These are phyloP conservation scores for Erinaceus europaeus DNA, from an alignment of 2,113 vertebrate genomes.

Conservation along the genomic window DNA sequence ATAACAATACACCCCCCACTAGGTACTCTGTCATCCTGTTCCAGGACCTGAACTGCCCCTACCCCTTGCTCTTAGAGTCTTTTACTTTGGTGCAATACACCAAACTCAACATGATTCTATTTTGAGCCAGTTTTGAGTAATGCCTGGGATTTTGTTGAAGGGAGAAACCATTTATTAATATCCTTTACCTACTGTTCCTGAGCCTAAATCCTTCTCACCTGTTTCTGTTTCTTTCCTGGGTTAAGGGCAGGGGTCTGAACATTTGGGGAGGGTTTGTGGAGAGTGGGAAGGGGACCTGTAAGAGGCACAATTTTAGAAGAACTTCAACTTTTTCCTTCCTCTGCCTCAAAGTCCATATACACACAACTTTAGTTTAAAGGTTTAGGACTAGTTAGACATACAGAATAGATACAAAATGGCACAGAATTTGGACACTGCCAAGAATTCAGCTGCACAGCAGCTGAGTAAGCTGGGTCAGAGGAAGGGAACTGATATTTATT, in stretches of 20 bases:
- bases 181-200: neutral
- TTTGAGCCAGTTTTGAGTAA: neutral
- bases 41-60: too few species aligned
- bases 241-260: neutral
- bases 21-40: too few species aligned
- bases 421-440: neutral
- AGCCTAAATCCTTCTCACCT: neutral
- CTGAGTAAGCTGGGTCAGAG: neutral
- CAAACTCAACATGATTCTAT: neutral
- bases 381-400: neutral
- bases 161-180: neutral
- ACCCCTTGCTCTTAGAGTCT: too few species aligned
- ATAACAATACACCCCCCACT: too few species aligned
- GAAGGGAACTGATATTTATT: neutral
- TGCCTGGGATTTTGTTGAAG: neutral
- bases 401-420: too few species aligned
- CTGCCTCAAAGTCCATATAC: neutral
- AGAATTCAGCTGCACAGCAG: neutral
- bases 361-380: neutral
- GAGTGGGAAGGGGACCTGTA: too few species aligned
- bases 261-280: neutral
- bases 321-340: neutral
- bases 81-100: too few species aligned
- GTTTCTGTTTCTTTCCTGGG: neutral
- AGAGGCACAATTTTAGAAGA: neutral